These are phyloP conservation scores for Schrankia costaestrigalis DNA, from an alignment of 2,888 invertebrate genomes.

Conservation along the genomic window DNA sequence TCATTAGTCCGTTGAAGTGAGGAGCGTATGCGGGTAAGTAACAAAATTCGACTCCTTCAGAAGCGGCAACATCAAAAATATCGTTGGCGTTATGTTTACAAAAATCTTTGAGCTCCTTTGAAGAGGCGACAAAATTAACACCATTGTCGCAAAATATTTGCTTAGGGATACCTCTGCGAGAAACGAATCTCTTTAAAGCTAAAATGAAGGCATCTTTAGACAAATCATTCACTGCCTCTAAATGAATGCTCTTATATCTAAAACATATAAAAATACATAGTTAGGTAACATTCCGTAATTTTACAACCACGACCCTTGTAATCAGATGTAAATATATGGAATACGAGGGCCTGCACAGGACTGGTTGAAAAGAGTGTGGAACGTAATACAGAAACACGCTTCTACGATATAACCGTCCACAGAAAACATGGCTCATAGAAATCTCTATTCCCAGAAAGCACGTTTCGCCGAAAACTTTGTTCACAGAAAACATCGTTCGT, in stretches of 20 bases:
- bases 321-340: neutral
- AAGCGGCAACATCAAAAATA: neutral
- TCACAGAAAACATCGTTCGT: too few species aligned
- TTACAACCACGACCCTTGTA: neutral
- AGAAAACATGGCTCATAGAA: too few species aligned
- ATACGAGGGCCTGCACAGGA: neutral
- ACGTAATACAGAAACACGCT: too few species aligned
- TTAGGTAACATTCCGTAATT: neutral
- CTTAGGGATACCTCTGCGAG: neutral
- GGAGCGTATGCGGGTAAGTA: too few species aligned
- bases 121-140: neutral
- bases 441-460: too few species aligned
- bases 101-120: neutral
- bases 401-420: too few species aligned
- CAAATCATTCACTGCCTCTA: neutral
- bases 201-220: neutral
- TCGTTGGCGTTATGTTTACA: neutral
- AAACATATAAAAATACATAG: neutral
- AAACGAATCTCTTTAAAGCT: neutral
- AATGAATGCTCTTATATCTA: neutral
- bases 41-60: neutral
- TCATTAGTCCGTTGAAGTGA: too few species aligned
- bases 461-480: too few species aligned
- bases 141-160: neutral
- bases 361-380: neutral